Evolutionary conservation across 2,113 vertebrate species (phyloP).

Genomic region (Polyodon spathula): DNA sequence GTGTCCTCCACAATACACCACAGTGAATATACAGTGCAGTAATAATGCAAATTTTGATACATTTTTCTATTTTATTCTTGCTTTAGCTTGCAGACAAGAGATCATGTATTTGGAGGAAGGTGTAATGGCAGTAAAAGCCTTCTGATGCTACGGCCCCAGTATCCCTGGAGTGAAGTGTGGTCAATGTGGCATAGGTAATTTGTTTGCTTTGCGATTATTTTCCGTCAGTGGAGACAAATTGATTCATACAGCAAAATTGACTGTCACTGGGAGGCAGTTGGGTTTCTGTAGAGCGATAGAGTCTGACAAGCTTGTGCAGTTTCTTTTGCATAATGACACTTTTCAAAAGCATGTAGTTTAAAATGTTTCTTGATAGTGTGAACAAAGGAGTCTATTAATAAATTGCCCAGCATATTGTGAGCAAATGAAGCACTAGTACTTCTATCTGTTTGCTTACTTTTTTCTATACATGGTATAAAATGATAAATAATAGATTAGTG

Average conservation of each 20-base stretch:
- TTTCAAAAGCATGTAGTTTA: not conserved
- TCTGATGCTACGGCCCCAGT: conserved; percentile 47
- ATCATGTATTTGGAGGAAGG: conserved; percentile 29
- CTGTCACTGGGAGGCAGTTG: conserved; percentile 40
- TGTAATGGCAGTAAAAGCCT: conserved; percentile 27
- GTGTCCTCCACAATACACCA: conserved; percentile 33
- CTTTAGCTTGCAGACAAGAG: conserved; percentile 18
- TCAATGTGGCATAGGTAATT: conserved; percentile 81
- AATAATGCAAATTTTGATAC: conserved; percentile 41
- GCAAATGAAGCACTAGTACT: no score
- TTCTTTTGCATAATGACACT: conserved; percentile 13
- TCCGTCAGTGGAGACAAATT: conserved; percentile 91
- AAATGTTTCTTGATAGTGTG: not conserved
- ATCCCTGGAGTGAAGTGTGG: conserved; percentile 62
- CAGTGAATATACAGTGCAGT: conserved; percentile 31
- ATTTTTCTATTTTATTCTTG: conserved; percentile 25
- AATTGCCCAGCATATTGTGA: no score
- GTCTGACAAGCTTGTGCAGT: conserved; percentile 45
- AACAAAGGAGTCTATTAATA: not conserved
- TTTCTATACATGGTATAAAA: no score
- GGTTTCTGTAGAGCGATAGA: conserved; percentile 42
- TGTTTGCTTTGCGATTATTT: conserved; percentile 98
- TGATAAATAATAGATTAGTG: no score
- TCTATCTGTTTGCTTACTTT: no score
- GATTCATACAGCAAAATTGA: conserved; percentile 72